A percentile compares a stretch with the other conserved stretches of the same genome.
These are phyloP conservation scores for Pipistrellus kuhlii DNA, from an alignment of 2,797 vertebrate genomes.

Conservation along the genomic window DNA sequence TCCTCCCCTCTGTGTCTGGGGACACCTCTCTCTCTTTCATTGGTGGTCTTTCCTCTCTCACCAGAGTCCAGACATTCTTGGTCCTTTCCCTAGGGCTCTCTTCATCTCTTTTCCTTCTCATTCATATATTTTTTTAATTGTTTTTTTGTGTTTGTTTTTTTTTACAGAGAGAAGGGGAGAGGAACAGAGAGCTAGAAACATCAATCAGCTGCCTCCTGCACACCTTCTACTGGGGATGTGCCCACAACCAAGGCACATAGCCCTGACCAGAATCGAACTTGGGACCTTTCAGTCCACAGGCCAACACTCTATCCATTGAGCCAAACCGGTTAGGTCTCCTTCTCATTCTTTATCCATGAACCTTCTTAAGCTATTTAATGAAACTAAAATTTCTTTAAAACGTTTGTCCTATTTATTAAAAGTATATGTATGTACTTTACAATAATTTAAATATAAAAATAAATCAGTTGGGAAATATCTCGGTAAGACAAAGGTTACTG, in stretches of 20 bases:
- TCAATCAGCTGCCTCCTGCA: no score
- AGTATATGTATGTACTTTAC: background rate
- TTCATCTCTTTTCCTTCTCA: background rate
- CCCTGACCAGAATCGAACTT: no score
- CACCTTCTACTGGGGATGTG: no score
- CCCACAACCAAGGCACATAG: no score
- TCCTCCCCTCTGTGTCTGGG: background rate
- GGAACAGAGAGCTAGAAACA: no score
- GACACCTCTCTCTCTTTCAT: background rate
- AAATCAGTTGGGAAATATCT: background rate
- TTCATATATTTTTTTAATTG: background rate
- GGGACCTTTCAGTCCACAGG: no score
- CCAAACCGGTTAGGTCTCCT: background rate
- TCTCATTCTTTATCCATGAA: background rate
- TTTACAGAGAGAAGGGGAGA: no score
- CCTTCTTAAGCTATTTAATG: background rate
- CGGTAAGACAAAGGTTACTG: background rate
- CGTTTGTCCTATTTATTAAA: background rate
- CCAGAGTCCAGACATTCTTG: background rate
- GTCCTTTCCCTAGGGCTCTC: background rate
- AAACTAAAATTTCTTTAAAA: conserved; percentile 12
- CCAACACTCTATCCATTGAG: no score
- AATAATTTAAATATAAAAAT: background rate
- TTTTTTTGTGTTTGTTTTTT: no score
- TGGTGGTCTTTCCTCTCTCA: background rate